A percentile compares a stretch with the other conserved stretches of the same genome.
Evolutionary conservation across 2,888 invertebrate genomes (phyloP).

Genomic region (Chironomus riparius): DNA sequence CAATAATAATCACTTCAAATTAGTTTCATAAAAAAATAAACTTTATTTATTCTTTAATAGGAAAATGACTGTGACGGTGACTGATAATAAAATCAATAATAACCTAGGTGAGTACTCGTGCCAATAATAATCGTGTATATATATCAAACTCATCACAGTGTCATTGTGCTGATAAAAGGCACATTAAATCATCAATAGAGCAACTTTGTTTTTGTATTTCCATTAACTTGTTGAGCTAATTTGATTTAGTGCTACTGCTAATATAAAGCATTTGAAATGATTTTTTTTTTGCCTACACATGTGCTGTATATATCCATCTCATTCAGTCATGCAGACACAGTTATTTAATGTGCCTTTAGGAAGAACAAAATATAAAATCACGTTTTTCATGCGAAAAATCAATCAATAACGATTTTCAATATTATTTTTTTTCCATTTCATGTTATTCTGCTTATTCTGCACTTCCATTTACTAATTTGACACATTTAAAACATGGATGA

Average conservation of each 20-base stretch:
- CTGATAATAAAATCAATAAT: background rate
- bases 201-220: background rate
- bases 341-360: too few species aligned
- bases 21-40: background rate
- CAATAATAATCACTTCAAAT: background rate
- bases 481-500: background rate
- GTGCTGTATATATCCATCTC: too few species aligned
- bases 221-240: slow-evolving; percentile 1
- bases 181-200: background rate
- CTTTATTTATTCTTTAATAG: background rate
- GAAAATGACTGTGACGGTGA: slow-evolving; percentile 5
- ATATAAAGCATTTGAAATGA: background rate
- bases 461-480: background rate
- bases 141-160: background rate
- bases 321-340: too few species aligned
- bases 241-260: background rate
- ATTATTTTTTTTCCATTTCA: background rate
- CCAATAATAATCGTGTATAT: too few species aligned
- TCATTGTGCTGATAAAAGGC: background rate
- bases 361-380: background rate
- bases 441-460: background rate
- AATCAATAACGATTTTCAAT: slow-evolving; percentile 11
- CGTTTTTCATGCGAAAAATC: background rate
- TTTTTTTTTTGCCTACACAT: too few species aligned
- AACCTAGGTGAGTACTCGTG: slow-evolving; percentile 6